phyloP scores from a whole-genome alignment of 2,888 invertebrate genomes.

The Rhorus exstirpatorius region DNA sequence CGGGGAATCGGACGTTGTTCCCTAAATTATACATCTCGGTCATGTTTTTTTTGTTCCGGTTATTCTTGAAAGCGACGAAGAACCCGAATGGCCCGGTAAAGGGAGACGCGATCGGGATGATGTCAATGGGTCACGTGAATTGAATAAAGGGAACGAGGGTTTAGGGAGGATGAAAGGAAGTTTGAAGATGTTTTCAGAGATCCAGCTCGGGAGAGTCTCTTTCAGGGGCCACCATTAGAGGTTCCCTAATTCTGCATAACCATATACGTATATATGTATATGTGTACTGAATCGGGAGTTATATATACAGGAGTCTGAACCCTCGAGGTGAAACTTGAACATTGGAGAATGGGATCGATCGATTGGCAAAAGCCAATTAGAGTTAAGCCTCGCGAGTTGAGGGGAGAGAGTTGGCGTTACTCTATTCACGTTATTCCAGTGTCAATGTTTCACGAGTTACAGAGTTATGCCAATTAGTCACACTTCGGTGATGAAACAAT shows the following conservation, averaged over 20 bases:
- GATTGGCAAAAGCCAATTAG: constrained; percentile 58
- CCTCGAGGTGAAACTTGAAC: constrained; percentile 32
- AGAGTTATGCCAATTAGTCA: constrained; percentile 48
- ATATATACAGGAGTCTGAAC: neutral
- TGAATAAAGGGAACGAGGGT: constrained; percentile 6
- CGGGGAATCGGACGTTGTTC: neutral
- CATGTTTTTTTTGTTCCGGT: neutral
- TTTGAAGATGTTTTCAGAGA: neutral
- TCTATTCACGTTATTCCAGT: constrained; percentile 6
- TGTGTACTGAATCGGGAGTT: neutral
- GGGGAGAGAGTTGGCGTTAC: constrained; percentile 4
- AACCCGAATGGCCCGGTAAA: neutral
- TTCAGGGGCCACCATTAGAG: constrained; percentile 38
- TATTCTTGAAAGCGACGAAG: neutral
- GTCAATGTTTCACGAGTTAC: constrained; percentile 27
- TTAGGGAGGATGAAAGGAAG: constrained; percentile 1
- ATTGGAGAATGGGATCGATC: constrained; percentile 48
- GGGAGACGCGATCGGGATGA: neutral
- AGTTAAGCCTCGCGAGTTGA: constrained; percentile 36
- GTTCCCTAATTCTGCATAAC: constrained; percentile 14
- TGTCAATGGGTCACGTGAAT: constrained; percentile 31
- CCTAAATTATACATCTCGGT: neutral
- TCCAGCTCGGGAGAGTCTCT: neutral
- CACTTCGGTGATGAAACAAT: constrained; percentile 50
- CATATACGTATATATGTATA: constrained; percentile 19